These are phyloP conservation scores for Alces alces DNA, from an alignment of 2,113 vertebrate species.

Conservation along the genomic window DNA sequence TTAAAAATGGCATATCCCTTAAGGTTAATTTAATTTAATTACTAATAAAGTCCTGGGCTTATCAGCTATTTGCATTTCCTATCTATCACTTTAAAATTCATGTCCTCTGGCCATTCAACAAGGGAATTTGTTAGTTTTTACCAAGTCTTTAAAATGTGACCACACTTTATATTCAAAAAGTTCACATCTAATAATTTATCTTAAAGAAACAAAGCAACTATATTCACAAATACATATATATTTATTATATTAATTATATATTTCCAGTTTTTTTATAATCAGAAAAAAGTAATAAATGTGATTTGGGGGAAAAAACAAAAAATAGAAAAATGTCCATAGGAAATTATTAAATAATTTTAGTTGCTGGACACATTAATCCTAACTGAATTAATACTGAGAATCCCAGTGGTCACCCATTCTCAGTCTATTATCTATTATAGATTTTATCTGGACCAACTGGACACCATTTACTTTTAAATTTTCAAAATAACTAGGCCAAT, in stretches of 20 bases:
- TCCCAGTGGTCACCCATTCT: background rate
- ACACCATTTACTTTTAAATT: background rate
- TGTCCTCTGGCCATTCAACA: background rate
- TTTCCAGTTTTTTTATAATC: background rate
- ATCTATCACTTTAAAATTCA: background rate
- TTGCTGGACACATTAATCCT: background rate
- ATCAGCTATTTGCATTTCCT: background rate
- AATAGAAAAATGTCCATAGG: background rate
- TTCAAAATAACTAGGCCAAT: background rate
- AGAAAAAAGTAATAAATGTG: background rate
- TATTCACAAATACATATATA: background rate
- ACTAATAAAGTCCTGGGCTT: background rate
- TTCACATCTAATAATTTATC: background rate
- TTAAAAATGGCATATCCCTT: background rate
- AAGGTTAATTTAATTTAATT: background rate
- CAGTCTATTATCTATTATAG: background rate
- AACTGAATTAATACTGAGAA: background rate
- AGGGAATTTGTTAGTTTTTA: background rate
- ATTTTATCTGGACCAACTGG: background rate
- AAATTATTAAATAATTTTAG: slow-evolving; percentile 9
- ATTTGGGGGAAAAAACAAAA: background rate
- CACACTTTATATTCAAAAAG: background rate
- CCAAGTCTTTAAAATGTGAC: background rate
- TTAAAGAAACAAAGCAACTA: background rate
- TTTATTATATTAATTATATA: background rate